A percentile compares a stretch with the other conserved stretches of the same genome.
Evolutionary conservation across 2,113 vertebrate genomes (phyloP).

Genomic region (Vicugna pacos): DNA sequence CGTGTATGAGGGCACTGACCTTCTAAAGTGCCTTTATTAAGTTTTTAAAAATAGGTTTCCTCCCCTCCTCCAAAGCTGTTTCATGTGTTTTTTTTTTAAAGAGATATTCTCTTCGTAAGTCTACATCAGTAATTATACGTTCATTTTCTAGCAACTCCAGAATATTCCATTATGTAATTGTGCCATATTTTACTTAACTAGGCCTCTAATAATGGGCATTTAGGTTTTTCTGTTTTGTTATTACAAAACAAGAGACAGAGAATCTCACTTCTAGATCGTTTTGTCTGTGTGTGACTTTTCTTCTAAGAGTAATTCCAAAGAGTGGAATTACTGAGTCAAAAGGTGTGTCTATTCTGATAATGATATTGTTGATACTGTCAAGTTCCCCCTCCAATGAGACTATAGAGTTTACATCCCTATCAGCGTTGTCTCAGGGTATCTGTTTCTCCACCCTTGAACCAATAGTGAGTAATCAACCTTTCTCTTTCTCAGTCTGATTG

Average conservation of each 20-base stretch:
- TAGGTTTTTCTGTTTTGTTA: conserved; percentile 3
- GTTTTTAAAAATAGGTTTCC: not conserved
- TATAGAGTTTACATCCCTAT: not conserved
- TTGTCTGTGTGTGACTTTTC: not conserved
- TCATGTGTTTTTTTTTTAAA: not conserved
- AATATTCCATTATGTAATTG: not conserved
- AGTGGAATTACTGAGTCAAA: not conserved
- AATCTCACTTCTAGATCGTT: not conserved
- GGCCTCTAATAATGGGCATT: not conserved
- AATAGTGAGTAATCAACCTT: not conserved
- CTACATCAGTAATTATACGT: not conserved
- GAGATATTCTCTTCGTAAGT: not conserved
- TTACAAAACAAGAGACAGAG: not conserved
- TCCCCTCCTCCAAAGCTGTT: not conserved
- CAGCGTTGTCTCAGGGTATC: not conserved
- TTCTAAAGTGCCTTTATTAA: not conserved
- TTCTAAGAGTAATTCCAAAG: not conserved
- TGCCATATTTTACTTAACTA: conserved; percentile 25
- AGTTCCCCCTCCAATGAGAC: not conserved
- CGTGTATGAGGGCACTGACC: not conserved
- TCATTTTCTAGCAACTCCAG: not conserved
- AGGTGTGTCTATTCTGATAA: not conserved
- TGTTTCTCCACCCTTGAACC: not conserved
- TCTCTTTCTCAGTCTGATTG: not conserved
- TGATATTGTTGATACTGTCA: not conserved